Evolutionary conservation across 2,888 invertebrate species (phyloP), one percentile per base, ranked within the genome.

Genomic region (Eueremaeus valkanovi): DNA sequence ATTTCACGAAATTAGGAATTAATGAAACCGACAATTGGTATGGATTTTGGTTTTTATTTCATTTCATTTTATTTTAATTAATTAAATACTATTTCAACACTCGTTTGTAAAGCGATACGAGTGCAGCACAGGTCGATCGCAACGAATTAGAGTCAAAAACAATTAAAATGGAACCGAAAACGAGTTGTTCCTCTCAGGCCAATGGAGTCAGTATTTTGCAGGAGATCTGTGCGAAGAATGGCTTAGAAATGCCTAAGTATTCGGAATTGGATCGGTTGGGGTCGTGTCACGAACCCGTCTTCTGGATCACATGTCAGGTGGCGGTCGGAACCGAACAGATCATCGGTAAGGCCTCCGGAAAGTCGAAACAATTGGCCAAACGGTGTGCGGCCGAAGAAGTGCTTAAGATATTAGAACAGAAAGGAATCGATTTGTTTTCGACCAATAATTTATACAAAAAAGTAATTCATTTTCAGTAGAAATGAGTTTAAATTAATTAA

Each of bases 311-410:
- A 40, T 68, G 68, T 40, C n/a, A 68, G 24, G 33, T 68, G 33
- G 16, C 42, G 5, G 18, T 68, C 33, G 68, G 24, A 8, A 21
- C 6, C n/a, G 68, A 68, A 68, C 40, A 3, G 21, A 68, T 68
- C 24, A 9, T 16, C 1, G 68, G 21, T 24, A 68, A 68, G 13
- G 40, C n/a, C 24, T 40, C 40, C 8, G 68, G 42, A 0, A 68
- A 68, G 16, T 24, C 68, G 3, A 68, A 68, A 68, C 68, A 68
- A 3, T 24, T 40, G 68, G 68, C 68, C 13, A 68, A 68, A 68
- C 18, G 68, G 3, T 2, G 13, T n/a, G 18, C 68, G 11, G 68
- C 68, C 21, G 68, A 68, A 21, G 68, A 68, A n/a, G 42, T 40
- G 13, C 21, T 40, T 9, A 40, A 40, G 24, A 2, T 40, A 1